Evolutionary conservation across 2,888 invertebrate genomes (phyloP).

Genomic region (Orchestes rusci): DNA sequence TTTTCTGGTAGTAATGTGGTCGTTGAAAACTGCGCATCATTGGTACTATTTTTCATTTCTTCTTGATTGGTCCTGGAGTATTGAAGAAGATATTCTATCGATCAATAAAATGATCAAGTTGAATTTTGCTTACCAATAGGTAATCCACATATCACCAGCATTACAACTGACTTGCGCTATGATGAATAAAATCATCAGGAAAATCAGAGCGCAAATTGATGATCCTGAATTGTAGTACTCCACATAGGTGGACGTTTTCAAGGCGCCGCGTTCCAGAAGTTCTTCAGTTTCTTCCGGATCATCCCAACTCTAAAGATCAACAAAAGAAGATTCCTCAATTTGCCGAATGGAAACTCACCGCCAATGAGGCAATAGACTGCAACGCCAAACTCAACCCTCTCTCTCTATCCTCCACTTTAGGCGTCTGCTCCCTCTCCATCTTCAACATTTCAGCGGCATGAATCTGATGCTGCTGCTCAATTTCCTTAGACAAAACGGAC

Average conservation of each 20-base stretch:
- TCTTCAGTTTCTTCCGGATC: slow-evolving; percentile 58
- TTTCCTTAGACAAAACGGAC: slow-evolving; percentile 26
- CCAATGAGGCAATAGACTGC: slow-evolving; percentile 35
- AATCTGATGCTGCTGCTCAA: slow-evolving; percentile 27
- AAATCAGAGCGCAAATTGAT: slow-evolving; percentile 48
- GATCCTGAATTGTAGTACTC: slow-evolving; percentile 67
- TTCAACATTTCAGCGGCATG: slow-evolving; percentile 23
- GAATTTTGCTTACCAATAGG: slow-evolving; percentile 53
- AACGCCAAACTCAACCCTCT: slow-evolving; percentile 24
- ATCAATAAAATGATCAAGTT: background rate
- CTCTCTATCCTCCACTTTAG: slow-evolving; percentile 26
- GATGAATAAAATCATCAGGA: slow-evolving; percentile 52
- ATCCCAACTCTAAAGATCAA: slow-evolving; percentile 27
- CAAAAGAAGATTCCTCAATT: background rate
- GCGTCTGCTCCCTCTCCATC: slow-evolving; percentile 29
- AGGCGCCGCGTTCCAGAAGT: slow-evolving; percentile 57
- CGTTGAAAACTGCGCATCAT: too few species aligned
- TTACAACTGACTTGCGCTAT: slow-evolving; percentile 64
- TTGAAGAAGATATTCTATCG: background rate
- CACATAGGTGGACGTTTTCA: slow-evolving; percentile 55
- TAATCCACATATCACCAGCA: slow-evolving; percentile 70
- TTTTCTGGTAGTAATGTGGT: background rate
- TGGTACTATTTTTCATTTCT: slow-evolving; percentile 32
- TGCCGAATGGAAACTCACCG: slow-evolving; percentile 31
- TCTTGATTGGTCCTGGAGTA: slow-evolving; percentile 44